phyloP scores from a whole-genome alignment of 1,140 invertebrate genomes.

The Drosophila murphyi region DNA sequence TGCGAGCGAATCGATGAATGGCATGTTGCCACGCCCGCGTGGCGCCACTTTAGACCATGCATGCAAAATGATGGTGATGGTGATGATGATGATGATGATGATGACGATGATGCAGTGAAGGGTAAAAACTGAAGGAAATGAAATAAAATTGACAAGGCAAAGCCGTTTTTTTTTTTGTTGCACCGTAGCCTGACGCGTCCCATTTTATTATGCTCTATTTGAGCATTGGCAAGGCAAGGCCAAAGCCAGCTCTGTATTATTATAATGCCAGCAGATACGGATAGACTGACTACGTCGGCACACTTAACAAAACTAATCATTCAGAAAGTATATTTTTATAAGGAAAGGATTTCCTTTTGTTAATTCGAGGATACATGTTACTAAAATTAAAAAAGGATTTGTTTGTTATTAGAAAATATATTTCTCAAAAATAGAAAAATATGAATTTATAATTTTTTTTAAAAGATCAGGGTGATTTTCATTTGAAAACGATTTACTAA shows the following conservation, averaged over 20 bases:
- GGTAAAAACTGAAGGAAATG: slow-evolving; percentile 30
- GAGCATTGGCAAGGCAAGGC: slow-evolving; percentile 39
- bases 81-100: neutral
- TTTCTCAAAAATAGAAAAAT: too few relatives aligned
- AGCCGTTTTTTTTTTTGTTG: slow-evolving; percentile 32
- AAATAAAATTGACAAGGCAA: slow-evolving; percentile 61
- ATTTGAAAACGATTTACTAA: too few relatives aligned
- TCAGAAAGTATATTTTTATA: too few relatives aligned
- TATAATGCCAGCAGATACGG: neutral
- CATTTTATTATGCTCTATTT: slow-evolving; percentile 48
- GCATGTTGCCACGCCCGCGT: slow-evolving; percentile 7
- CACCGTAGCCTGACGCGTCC: slow-evolving; percentile 19
- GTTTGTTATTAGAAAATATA: too few relatives aligned
- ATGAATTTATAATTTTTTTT: too few relatives aligned
- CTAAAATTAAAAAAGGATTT: too few relatives aligned
- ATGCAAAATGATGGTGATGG: slow-evolving; percentile 37
- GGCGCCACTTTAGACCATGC: slow-evolving; percentile 10
- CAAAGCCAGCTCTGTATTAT: slow-evolving; percentile 22
- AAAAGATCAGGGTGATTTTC: too few relatives aligned
- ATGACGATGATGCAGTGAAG: slow-evolving; percentile 15
- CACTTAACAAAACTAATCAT: neutral
- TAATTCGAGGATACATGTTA: too few relatives aligned
- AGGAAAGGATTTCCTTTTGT: too few relatives aligned
- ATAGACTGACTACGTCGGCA: neutral
- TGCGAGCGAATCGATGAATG: slow-evolving; percentile 12